phyloP scores from a whole-genome alignment of 2,113 vertebrate species.

The Cichladusa arquata region DNA sequence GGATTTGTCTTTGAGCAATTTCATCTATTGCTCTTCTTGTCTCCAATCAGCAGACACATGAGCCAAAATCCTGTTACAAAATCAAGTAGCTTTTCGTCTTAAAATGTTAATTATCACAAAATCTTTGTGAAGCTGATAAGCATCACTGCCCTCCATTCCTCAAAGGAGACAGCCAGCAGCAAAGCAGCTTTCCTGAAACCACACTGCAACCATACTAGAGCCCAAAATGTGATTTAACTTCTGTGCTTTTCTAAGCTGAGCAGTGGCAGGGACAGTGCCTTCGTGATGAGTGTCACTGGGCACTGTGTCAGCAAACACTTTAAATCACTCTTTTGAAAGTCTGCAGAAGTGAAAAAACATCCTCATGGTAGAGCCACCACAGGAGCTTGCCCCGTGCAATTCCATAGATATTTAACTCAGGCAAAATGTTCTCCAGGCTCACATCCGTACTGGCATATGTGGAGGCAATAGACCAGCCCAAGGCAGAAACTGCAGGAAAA shows the following conservation, averaged over 20 bases:
- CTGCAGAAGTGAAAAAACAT: neutral
- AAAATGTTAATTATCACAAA: slow-evolving; percentile 10
- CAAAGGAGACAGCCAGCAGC: neutral
- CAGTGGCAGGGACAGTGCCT: neutral
- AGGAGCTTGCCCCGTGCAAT: accelerated
- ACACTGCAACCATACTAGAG: neutral
- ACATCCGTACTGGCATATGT: accelerated
- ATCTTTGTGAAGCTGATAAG: neutral
- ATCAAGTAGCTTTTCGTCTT: slow-evolving; percentile 22
- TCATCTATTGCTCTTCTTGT: neutral
- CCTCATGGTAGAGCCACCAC: neutral
- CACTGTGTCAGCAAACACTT: neutral
- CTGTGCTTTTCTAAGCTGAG: neutral
- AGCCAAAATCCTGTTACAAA: slow-evolving; percentile 11
- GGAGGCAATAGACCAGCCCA: accelerated
- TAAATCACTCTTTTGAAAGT: neutral
- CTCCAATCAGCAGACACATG: neutral
- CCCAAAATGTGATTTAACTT: neutral
- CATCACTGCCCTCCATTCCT: neutral
- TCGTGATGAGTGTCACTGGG: neutral
- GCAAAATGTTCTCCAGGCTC: neutral
- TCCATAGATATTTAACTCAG: neutral
- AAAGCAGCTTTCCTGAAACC: slow-evolving; percentile 4
- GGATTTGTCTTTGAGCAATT: neutral
- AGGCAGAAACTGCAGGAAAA: neutral